Evolutionary conservation across 2,797 vertebrate genomes (phyloP), one percentile per base, ranked within the genome.

Genomic region (Okamejei kenojei): DNA sequence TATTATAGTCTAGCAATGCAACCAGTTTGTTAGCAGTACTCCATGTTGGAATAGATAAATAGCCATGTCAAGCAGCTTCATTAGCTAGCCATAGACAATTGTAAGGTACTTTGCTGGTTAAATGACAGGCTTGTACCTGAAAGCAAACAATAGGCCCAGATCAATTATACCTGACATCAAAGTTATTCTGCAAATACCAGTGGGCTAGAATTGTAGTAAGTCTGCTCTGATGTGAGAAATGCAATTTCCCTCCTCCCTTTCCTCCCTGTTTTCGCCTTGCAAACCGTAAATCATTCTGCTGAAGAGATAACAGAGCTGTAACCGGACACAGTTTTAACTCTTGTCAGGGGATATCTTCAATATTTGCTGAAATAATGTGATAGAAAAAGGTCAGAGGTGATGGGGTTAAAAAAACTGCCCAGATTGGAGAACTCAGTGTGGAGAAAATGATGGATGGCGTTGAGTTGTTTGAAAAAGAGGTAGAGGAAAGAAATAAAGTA

Each of bases 281-380:
- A 97, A 97, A 97, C 96, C 97, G 97, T 97, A 97, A 97, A 98
- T 97, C 96, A 97, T 97, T 98, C 97, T 96, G 95, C 96, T 97
- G 96, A 97, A 97, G 96, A 97, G 96, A 97, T 98, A 97, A 97
- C 97, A 97, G 96, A 97, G 95, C 96, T 97, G 95, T 96, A 97
- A 97, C 95, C 96, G 97, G 96, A 96, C 97, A 96, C 96, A 96
- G 95, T 95, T 96, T 97, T 97, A 97, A 97, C 97, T 98, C 96
- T 96, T 97, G 95, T 97, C 96, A 97, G 96, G 96, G 96, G 96
- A 98, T 96, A 98, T 97, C 96, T 97, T 96, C 96, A 93, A 92
- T 95, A 94, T 93, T 93, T 95, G 94, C 94, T 95, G 94, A 95
- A 95, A 94, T 93, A 95, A 95, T 95, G 91, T 94, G 95, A 95